Evolutionary conservation across 2,888 invertebrate genomes (phyloP).

Genomic region (Folsomia manolachei): DNA sequence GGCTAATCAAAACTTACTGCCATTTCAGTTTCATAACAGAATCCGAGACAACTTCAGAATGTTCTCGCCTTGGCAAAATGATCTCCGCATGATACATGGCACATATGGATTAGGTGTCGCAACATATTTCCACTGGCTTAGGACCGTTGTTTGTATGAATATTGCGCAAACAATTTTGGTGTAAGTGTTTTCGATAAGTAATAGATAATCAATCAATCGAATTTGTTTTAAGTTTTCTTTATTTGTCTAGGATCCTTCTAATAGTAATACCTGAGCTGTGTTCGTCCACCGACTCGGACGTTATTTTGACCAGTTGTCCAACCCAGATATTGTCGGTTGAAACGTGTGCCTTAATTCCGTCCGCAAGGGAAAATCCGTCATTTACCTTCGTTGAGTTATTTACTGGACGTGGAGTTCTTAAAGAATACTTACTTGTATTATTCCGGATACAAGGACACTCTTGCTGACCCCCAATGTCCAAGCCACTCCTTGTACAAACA

Average conservation of each 20-base stretch:
- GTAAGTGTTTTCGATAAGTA: not conserved
- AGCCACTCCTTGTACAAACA: not conserved
- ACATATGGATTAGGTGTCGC: not conserved
- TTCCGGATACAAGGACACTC: not conserved
- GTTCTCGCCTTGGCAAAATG: not conserved
- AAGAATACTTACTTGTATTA: conserved; percentile 2
- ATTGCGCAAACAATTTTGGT: not conserved
- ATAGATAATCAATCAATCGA: not conserved
- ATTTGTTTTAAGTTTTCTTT: not conserved
- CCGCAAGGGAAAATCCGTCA: not conserved
- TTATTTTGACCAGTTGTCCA: not conserved
- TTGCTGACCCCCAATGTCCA: not conserved
- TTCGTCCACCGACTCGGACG: not conserved
- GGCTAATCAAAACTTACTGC: too few relatives aligned
- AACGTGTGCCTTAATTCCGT: not conserved
- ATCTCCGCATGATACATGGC: not conserved
- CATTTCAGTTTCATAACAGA: not conserved
- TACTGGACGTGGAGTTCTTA: not conserved
- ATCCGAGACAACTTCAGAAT: not conserved
- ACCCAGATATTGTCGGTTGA: not conserved
- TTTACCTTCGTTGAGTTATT: not conserved
- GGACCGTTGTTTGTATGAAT: not conserved
- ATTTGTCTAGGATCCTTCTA: not conserved
- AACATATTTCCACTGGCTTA: conserved; percentile 1
- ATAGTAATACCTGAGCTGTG: not conserved